These are phyloP conservation scores for Lepidurus packardi DNA, from an alignment of 1,140 invertebrate species.

Conservation along the genomic window DNA sequence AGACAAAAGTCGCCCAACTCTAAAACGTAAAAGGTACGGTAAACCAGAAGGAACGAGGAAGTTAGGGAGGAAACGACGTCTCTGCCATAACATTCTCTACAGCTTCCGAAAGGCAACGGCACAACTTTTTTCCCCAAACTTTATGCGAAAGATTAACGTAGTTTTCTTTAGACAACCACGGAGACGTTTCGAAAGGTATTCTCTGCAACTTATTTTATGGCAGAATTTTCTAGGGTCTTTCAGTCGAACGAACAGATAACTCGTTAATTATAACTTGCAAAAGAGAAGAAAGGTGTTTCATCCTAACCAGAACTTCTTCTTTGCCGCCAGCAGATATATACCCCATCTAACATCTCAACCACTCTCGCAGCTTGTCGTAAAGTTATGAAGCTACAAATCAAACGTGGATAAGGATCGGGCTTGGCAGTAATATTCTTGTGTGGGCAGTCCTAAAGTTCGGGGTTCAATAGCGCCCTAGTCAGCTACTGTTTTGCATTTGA, in stretches of 20 bases:
- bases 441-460: neutral
- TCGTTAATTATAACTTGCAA: neutral
- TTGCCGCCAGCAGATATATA: neutral
- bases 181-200: neutral
- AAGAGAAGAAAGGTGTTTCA: neutral
- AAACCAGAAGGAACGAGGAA: no score
- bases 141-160: no score
- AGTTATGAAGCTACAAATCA: slow-evolving; percentile 19
- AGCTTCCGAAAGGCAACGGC: no score
- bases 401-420: neutral
- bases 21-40: no score
- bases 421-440: slow-evolving; percentile 18
- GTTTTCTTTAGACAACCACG: neutral
- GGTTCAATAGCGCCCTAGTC: slow-evolving; percentile 4
- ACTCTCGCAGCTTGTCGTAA: neutral
- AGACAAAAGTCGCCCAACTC: no score
- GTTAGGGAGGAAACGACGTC: no score
- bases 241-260: neutral
- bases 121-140: no score
- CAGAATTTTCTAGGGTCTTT: neutral
- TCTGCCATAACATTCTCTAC: no score
- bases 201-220: neutral
- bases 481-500: slow-evolving; percentile 19
- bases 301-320: neutral
- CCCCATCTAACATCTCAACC: neutral